Evolutionary conservation across 2,888 invertebrate genomes (phyloP).

Genomic region (Aricia artaxerxes): DNA sequence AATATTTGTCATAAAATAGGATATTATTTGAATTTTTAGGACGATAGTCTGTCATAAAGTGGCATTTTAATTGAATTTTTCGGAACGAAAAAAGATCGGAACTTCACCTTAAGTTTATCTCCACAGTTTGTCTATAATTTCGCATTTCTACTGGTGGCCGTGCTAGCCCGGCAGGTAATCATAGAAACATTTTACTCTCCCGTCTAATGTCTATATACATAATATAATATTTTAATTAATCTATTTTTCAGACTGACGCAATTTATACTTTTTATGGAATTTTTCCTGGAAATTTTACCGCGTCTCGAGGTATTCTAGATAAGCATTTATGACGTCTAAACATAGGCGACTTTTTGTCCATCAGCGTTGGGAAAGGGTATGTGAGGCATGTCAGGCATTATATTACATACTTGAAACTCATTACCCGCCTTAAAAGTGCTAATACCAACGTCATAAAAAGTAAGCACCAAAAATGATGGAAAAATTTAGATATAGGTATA

Average conservation of each 20-base stretch:
- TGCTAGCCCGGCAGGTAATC: neutral
- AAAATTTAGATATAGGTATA: neutral
- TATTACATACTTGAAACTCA: conserved; percentile 29
- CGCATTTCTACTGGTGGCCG: no score
- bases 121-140: no score
- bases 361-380: conserved; percentile 15
- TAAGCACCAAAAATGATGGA: neutral
- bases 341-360: conserved; percentile 24
- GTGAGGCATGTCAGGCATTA: conserved; percentile 8
- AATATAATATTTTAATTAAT: no score
- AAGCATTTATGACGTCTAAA: conserved; percentile 26
- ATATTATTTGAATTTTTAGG: no score
- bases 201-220: neutral
- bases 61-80: no score
- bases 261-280: neutral
- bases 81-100: no score
- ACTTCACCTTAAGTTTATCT: no score
- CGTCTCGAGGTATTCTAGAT: neutral
- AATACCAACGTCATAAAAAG: neutral
- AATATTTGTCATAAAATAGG: no score
- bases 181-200: neutral
- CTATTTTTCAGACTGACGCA: no score
- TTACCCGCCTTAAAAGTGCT: conserved; percentile 3
- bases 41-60: no score
- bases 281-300: neutral